Conservation (phyloP, 2,888 invertebrate genomes). For the Antheraea assamensis region DNA sequence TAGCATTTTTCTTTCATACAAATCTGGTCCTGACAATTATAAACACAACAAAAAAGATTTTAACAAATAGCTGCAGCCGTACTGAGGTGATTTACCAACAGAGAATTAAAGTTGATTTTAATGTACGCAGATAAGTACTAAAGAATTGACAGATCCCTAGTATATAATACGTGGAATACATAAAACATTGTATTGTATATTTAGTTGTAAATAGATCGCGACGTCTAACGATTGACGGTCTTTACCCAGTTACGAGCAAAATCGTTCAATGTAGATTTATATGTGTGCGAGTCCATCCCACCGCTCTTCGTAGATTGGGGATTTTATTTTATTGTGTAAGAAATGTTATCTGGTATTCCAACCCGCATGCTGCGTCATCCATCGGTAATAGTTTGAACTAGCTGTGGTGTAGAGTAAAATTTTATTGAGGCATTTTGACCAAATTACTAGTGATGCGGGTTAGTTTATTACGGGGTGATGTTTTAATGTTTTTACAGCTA, state of each 20-base stretch:
- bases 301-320: conserved; percentile 25
- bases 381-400: conserved; percentile 41
- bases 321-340: conserved; percentile 25
- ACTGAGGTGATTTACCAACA: too few relatives aligned
- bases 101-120: too few relatives aligned
- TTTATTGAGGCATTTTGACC: conserved; percentile 55
- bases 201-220: not conserved
- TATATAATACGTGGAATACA: not conserved
- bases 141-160: not conserved
- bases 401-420: conserved; percentile 42
- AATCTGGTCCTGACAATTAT: too few relatives aligned
- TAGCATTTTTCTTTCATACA: too few relatives aligned
- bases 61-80: too few relatives aligned
- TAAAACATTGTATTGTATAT: not conserved
- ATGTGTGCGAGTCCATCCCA: conserved; percentile 7
- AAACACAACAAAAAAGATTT: too few relatives aligned
- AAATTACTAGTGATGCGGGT: conserved; percentile 55
- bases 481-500: conserved; percentile 10
- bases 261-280: not conserved
- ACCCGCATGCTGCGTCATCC: conserved; percentile 52
- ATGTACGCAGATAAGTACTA: not conserved
- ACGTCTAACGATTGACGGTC: not conserved
- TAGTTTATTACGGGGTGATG: conserved; percentile 38
- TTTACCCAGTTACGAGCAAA: not conserved
- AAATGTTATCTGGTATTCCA: conserved; percentile 35